Evolutionary conservation across 2,113 vertebrate species (phyloP).

Genomic region (Chiloscyllium plagiosum): DNA sequence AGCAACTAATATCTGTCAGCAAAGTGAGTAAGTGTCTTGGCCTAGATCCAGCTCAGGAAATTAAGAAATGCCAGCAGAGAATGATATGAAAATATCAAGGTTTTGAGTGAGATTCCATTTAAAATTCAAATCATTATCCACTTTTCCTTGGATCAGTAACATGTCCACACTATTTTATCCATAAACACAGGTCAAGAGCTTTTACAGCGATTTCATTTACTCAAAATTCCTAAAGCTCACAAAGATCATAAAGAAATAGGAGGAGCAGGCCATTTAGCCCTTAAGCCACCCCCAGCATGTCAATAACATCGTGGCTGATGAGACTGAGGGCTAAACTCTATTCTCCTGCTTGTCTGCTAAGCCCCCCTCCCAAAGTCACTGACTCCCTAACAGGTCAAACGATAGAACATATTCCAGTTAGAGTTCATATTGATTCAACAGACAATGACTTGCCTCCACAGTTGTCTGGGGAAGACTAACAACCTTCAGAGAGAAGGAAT

Average conservation of each 20-base stretch:
- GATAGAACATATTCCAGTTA: too few relatives aligned
- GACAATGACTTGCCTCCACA: too few relatives aligned
- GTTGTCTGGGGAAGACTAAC: too few relatives aligned
- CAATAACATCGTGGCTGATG: too few relatives aligned
- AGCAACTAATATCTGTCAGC: conserved; percentile 14
- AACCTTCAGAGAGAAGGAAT: too few relatives aligned
- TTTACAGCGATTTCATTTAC: background rate
- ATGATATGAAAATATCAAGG: conserved; percentile 1
- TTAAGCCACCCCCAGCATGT: too few relatives aligned
- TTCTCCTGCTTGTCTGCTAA: too few relatives aligned
- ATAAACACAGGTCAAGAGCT: background rate
- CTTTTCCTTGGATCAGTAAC: background rate
- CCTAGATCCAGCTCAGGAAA: background rate
- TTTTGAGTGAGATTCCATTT: background rate
- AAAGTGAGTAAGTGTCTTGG: conserved; percentile 4
- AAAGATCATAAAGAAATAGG: background rate
- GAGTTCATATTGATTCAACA: too few relatives aligned
- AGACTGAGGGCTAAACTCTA: too few relatives aligned
- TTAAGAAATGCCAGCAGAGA: background rate
- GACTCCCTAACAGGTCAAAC: too few relatives aligned
- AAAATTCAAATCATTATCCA: conserved; percentile 4
- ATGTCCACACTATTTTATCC: background rate
- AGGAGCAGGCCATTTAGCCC: too few relatives aligned
- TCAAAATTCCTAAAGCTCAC: background rate
- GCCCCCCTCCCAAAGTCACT: too few relatives aligned